phyloP scores from a whole-genome alignment of 2,113 vertebrate species.

The Nycticryphes semicollaris region DNA sequence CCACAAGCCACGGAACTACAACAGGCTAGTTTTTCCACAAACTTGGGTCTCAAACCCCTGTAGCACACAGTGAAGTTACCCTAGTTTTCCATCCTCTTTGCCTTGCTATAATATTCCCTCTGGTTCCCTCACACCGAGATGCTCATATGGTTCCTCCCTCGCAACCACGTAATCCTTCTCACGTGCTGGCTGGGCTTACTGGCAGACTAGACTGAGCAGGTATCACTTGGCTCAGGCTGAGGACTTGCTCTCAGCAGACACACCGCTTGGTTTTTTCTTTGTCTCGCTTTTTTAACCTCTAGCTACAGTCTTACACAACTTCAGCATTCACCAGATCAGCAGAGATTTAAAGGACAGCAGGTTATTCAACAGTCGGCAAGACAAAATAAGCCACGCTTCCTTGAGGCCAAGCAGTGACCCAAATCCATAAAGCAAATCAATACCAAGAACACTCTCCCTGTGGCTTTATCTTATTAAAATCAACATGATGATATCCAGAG shows the following conservation, averaged over 20 bases:
- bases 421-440: neutral
- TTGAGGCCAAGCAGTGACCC: neutral
- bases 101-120: neutral
- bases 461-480: neutral
- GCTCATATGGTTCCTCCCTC: accelerated
- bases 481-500: neutral
- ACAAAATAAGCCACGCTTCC: neutral
- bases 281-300: neutral
- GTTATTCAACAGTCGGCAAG: neutral
- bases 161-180: neutral
- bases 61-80: neutral
- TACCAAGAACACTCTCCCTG: neutral
- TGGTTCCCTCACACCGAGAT: neutral
- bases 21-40: neutral
- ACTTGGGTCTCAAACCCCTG: neutral
- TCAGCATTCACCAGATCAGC: accelerated
- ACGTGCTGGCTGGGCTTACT: accelerated
- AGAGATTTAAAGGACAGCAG: neutral
- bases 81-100: neutral
- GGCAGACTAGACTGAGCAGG: neutral
- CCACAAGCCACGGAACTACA: no score
- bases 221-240: neutral
- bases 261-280: neutral
- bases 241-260: neutral
- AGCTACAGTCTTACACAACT: neutral